Base-by-base conservation (phyloP, 2,113 vertebrate genomes). In the Macquaria ambigua region DNA sequence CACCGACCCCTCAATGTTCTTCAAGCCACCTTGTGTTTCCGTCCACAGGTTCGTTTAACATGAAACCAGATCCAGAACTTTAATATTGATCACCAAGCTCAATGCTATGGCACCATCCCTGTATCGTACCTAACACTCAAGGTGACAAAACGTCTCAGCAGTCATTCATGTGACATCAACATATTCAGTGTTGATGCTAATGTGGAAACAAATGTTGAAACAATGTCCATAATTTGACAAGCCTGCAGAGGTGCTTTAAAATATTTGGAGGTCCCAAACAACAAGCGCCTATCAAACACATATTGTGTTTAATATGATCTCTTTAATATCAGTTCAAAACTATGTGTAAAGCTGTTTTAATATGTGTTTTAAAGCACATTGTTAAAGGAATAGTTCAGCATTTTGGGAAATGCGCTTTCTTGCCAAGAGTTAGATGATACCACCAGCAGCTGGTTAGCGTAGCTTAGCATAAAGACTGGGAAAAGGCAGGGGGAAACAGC, bases 11-110 rank as follows among this genome's bases (percentile, higher is more conserved):
- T 96, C 97, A 55, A 96, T 96, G 37, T 99, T 99, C 94, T 99
- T 98, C 95, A 99, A 99, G 88, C 98, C 98, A 0, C 98, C 98
- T 23, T 99, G 98, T 1, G 98, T 99, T 74, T 98, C 97, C 0
- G 96, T 99, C 72, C 97, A 96, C 95, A 95, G 98, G 89, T 99
- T 70, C 37, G 92, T 92, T 74, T 64, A 0, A 28, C 34, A 39
- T 28, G 3, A 59, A 82, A 55, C 14, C 14, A n/a, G 6, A 74
- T 28, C 4, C 25, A 81, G 25, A 64, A 68, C 16, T 50, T 55
- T 1, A 46, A 25, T 34, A 20, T 5, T n/a, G 55, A 12, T 31
- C 9, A 21, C 3, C 2, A 15, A 0, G 4, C 41, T 34, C 23
- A 55, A 18, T 50, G 18, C 50, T 31, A 20, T 20, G 21, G 18